phyloP scores from a whole-genome alignment of 2,888 invertebrate genomes.

The Chydorus sphaericus region DNA sequence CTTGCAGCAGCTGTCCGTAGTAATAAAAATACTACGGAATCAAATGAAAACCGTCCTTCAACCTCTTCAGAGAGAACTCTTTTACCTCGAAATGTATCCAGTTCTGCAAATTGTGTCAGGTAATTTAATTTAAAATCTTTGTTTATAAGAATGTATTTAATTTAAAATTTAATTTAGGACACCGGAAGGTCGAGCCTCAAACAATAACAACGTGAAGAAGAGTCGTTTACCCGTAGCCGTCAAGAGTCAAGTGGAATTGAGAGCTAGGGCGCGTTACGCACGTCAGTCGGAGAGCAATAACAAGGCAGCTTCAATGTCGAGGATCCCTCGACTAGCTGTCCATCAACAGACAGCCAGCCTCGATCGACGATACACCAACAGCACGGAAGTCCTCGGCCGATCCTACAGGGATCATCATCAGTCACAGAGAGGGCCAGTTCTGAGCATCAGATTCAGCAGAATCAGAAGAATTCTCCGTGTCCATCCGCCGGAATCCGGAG shows the following conservation, averaged over 20 bases:
- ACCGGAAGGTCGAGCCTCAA: neutral
- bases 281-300: neutral
- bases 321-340: neutral
- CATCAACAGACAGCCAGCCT: constrained; percentile 5
- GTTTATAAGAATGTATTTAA: neutral
- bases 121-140: neutral
- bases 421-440: neutral
- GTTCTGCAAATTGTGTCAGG: neutral
- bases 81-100: neutral
- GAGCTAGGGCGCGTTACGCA: neutral
- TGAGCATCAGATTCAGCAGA: neutral
- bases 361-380: constrained; percentile 9
- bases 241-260: constrained; percentile 1
- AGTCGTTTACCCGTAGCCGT: neutral
- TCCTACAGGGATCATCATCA: neutral
- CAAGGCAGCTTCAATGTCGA: neutral
- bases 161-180: neutral
- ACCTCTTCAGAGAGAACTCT: neutral
- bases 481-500: neutral
- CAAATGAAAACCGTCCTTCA: neutral
- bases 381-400: constrained; percentile 5
- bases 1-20: constrained; percentile 10
- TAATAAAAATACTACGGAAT: neutral
- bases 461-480: no score
- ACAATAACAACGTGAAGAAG: neutral